phyloP scores from a whole-genome alignment of 2,113 vertebrate species.

The Eurypyga helias region DNA sequence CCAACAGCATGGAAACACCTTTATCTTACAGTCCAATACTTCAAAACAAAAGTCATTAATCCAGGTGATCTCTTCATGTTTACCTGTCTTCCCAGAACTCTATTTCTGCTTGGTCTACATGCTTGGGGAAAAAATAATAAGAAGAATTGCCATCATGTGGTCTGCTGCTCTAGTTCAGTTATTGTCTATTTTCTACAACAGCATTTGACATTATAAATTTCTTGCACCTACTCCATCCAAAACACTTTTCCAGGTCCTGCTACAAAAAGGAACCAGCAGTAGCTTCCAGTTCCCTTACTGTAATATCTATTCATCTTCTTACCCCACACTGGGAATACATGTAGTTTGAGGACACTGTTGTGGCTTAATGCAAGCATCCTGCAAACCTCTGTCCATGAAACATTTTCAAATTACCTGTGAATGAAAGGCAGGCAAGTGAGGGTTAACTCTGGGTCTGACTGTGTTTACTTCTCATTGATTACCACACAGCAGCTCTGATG shows the following conservation, averaged over 20 bases:
- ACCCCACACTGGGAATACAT: neutral
- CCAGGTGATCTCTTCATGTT: neutral
- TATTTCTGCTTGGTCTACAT: neutral
- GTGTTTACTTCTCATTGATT: neutral
- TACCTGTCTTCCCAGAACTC: neutral
- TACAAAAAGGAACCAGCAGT: neutral
- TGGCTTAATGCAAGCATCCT: neutral
- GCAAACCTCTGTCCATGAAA: neutral
- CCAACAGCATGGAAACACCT: neutral
- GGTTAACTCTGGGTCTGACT: neutral
- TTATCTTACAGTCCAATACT: neutral
- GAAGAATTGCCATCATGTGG: neutral
- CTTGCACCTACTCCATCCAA: neutral
- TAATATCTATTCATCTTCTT: neutral
- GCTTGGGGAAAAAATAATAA: accelerated
- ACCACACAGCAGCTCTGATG: neutral
- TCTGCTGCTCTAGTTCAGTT: neutral
- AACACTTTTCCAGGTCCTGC: neutral
- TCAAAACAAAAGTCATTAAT: neutral
- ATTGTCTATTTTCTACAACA: neutral
- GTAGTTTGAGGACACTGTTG: neutral
- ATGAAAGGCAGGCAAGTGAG: neutral
- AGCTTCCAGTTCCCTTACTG: neutral
- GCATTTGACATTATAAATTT: neutral
- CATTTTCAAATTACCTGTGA: neutral